Conservation (phyloP, 2,113 vertebrate genomes). For the Oreochromis tanganicae region DNA sequence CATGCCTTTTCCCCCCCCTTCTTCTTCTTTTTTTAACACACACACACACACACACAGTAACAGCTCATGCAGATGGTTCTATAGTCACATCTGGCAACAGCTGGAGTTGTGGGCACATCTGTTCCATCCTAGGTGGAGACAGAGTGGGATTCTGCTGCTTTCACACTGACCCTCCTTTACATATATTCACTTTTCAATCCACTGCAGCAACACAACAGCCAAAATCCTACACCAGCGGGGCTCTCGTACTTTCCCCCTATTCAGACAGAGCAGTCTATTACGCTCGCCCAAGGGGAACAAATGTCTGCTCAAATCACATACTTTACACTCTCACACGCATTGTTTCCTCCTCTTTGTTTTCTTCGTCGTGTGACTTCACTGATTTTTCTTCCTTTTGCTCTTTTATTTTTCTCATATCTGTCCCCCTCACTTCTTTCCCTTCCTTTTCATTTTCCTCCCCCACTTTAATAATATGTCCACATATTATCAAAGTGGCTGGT, state of each 20-base stretch:
- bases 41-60: not conserved
- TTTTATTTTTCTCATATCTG: not conserved
- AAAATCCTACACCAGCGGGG: constrained; percentile 27
- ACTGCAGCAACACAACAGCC: not conserved
- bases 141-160: constrained; percentile 21
- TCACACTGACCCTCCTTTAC: constrained; percentile 44
- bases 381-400: not conserved
- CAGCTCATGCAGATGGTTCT: constrained; percentile 58
- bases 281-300: constrained; percentile 46
- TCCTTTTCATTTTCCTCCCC: not conserved
- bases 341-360: constrained; percentile 6
- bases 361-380: not conserved
- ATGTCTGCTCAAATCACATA: constrained; percentile 39
- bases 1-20: not conserved
- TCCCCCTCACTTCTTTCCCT: accelerated
- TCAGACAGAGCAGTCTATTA: constrained; percentile 26
- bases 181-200: constrained; percentile 21
- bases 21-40: not conserved
- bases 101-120: constrained; percentile 67
- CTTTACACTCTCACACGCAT: not conserved
- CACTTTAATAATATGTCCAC: not conserved
- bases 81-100: constrained; percentile 65
- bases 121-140: constrained; percentile 53
- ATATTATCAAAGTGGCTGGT: not conserved
- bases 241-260: not conserved